Evolutionary conservation across 2,113 vertebrate genomes (phyloP), one percentile per base, ranked within the genome.

Genomic region (Columbina picui): DNA sequence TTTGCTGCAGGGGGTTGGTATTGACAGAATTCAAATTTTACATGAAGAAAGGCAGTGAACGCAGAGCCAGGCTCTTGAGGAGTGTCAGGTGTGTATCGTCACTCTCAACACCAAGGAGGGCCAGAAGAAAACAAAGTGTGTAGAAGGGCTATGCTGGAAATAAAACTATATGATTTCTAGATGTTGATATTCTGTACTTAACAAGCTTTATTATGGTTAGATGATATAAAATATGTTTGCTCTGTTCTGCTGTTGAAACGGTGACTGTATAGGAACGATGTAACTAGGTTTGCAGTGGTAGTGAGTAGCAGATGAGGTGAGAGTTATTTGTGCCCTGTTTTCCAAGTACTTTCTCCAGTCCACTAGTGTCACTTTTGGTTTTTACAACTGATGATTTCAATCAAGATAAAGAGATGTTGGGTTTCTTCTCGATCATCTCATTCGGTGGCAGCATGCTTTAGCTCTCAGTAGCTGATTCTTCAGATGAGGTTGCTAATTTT

Each of bases 11-110:
- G 49, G n/a, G 17, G 5, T 8, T 32, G 39, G 10, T 47, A 23
- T 5, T 70, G 43, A 7, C 22, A 65, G 20, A 70, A 78, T 84
- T 81, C 7, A n/a, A 21, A 25, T 88, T 88, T 89, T 77, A 16
- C 0, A 0, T 43, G 34, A 56, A 19, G 79, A 50, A 60, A 61
- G 50, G 21, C 68, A 56, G 23, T 16, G 39, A 68, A n/a, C 0
- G 1, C 10, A 27, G 41, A 80, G 47, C 12, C 39, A 43, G 45
- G 52, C 52, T 41, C 17, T 45, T 32, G 38, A 65, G 34, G 39
- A 11, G 21, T 67, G 27, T 59, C 1, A 0, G 21, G 9, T 60
- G 7, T 39, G 26, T 74, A 12, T 67, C 2, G 7, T 71, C 10
- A 7, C 32, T 55, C 23, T 69, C 9, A 36, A 5, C 1, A 3